Evolutionary conservation across 1,140 invertebrate species (phyloP), one percentile per base, ranked within the genome.

Genomic region (Tigriopus japonicus): DNA sequence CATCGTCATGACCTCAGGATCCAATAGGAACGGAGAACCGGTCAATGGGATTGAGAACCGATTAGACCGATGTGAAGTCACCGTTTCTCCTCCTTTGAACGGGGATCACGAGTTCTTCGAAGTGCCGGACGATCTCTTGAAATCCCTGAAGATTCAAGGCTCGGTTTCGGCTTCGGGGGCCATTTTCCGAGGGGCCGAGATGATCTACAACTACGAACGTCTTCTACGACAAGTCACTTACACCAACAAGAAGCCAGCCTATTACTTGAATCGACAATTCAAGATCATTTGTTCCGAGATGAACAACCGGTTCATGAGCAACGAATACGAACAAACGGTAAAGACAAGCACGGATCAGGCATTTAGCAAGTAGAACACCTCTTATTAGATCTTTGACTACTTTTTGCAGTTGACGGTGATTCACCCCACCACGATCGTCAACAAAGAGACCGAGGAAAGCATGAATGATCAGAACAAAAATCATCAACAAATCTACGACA

Each of bases 211-310:
- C 70, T 93, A 92, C 69, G 81, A 88, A 69, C 79, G 84, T 71
- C 80, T 81, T 5, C 77, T 94, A n/a, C 77, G 83, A 24, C 81
- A 89, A 64, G 85, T 96, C 51, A 81, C 86, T 61, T 97, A 96
- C 74, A 87, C 85, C 65, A 94, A 93, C 71, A 84, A 84, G 64
- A 91, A 93, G 68, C 87, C 90, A 7, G 88, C 89, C 3, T 91
- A 91, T 70, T 92, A 93, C 71, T 74, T 96, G 43, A 93, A 93
- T 72, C 80, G 87, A 62, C 88, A 90, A 0, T 95, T 97, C 74
- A 91, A 93, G 69, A 74, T 97, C 2, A 84, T 85, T 40, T 97
- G 93, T 72, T 89, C 88, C 6, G 88, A 94, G 72, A 76, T 94
- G 49, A 93, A 86, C 73, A 87, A 86, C 0, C 77, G 90, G 17